Base-by-base conservation (phyloP, 2,888 invertebrate genomes). In the Drosophila nr. fundita region DNA sequence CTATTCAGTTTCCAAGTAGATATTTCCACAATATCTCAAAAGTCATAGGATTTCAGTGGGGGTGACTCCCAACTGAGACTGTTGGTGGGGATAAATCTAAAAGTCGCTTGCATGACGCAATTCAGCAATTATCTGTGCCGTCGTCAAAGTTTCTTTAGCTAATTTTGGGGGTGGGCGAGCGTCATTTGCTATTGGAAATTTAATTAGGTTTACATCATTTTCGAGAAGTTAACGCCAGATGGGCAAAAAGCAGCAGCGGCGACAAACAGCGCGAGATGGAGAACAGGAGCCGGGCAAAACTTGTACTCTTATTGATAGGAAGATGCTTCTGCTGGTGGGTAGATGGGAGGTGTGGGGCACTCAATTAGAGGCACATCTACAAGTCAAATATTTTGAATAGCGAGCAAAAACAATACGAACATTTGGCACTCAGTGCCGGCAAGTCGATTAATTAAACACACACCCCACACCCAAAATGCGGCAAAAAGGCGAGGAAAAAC, bases 151-250 rank as follows among this genome's bases (percentile, higher is more conserved):
- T 90, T 55, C 53, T 59, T 61, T 48, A 49, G 71, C 60, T 66
- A 72, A 86, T 80, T 89, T 65, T 72, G 59, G 59, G 38, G 55
- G 58, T 62, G 68, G 53, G 21, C 13, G 60, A 30, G 45, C 45
- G 66, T 34, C 67, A 50, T 82, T 82, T 82, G 83, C 87, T 86
- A 87, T 86, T 90, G 88, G 87, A 90, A 86, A 86, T 90, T 86
- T 90, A 86, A 86, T 90, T 86, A 90, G 85, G 90, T 90, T 86
- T 86, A 86, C 85, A 90, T 89, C 88, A 90, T 87, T 90, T 81
- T 83, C 79, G 67, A 83, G 71, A 81, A 75, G 70, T 73, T 83
- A 60, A 83, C 62, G 89, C 87, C 85, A 90, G 89, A 89, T 90
- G 85, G 84, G 85, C 90, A 50, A 68, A 45, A 53, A 58, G 54